phyloP scores from a whole-genome alignment of 1,140 invertebrate species.

The Drosophila truncata region DNA sequence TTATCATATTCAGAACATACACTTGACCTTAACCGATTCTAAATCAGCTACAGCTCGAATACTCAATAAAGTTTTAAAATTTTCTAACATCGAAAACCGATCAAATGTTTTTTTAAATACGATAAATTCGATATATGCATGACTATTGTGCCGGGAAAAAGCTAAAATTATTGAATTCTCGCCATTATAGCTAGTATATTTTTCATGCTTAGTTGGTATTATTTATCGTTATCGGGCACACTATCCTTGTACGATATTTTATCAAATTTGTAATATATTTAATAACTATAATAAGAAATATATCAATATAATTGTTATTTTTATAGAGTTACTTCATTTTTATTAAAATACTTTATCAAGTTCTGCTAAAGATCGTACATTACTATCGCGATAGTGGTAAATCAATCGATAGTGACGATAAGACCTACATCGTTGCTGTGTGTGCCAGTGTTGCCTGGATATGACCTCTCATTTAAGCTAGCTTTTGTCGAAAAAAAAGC shows the following conservation, averaged over 20 bases:
- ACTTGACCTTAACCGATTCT: not conserved
- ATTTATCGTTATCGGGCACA: not conserved
- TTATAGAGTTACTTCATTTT: too few relatives aligned
- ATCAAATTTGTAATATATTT: too few relatives aligned
- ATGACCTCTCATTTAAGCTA: too few relatives aligned
- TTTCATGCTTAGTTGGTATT: not conserved
- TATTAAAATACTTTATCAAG: too few relatives aligned
- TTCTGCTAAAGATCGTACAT: too few relatives aligned
- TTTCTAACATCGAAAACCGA: not conserved
- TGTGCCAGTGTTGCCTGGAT: too few relatives aligned
- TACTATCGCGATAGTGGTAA: not conserved
- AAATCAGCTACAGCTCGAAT: not conserved
- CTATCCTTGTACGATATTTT: too few relatives aligned
- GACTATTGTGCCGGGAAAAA: not conserved
- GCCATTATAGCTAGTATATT: not conserved
- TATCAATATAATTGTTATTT: too few relatives aligned
- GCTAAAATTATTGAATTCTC: not conserved
- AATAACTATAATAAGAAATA: too few relatives aligned
- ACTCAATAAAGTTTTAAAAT: not conserved
- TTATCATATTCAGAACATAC: not conserved
- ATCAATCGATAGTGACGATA: not conserved
- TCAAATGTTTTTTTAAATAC: not conserved
- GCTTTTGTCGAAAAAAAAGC: too few relatives aligned
- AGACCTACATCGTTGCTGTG: slow-evolving; percentile 8
- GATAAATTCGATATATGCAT: not conserved